Percentiles rank a stretch among this genome's conserved stretches.
Conservation (phyloP, 2,797 vertebrate genomes). For the Gambusia yucatana region DNA sequence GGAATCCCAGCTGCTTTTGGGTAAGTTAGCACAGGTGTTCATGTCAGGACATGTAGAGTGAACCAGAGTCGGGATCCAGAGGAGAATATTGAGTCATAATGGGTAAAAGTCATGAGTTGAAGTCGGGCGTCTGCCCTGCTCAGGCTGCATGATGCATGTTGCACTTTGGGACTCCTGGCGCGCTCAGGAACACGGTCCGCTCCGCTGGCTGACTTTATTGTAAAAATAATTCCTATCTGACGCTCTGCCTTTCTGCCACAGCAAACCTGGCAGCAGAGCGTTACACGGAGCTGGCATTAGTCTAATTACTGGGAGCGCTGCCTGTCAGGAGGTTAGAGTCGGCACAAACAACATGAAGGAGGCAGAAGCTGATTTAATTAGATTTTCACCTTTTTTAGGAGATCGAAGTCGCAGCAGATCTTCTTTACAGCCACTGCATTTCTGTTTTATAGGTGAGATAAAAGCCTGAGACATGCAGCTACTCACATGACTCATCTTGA, state of each 20-base stretch:
- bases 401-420: slow-evolving; percentile 33
- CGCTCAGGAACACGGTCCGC: slow-evolving; percentile 15
- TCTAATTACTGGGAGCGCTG: slow-evolving; percentile 83
- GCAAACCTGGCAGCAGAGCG: slow-evolving; percentile 72
- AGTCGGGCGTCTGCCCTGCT: background rate
- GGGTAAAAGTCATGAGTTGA: background rate
- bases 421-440: background rate
- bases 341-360: slow-evolving; percentile 55
- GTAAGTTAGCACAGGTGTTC: background rate
- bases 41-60: background rate
- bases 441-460: background rate
- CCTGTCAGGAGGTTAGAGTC: slow-evolving; percentile 77
- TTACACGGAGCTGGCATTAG: slow-evolving; percentile 76
- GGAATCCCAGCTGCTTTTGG: background rate
- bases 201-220: slow-evolving; percentile 43
- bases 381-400: slow-evolving; percentile 24
- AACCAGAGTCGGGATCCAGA: background rate
- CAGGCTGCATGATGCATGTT: slow-evolving; percentile 8
- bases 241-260: slow-evolving; percentile 58
- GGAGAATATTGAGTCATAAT: background rate
- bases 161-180: slow-evolving; percentile 6
- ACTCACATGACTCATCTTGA: background rate
- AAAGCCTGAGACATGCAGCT: background rate
- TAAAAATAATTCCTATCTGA: slow-evolving; percentile 60
- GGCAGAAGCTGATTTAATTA: slow-evolving; percentile 46